Conservation (phyloP, 2,113 vertebrate genomes). For the Apus apus region DNA sequence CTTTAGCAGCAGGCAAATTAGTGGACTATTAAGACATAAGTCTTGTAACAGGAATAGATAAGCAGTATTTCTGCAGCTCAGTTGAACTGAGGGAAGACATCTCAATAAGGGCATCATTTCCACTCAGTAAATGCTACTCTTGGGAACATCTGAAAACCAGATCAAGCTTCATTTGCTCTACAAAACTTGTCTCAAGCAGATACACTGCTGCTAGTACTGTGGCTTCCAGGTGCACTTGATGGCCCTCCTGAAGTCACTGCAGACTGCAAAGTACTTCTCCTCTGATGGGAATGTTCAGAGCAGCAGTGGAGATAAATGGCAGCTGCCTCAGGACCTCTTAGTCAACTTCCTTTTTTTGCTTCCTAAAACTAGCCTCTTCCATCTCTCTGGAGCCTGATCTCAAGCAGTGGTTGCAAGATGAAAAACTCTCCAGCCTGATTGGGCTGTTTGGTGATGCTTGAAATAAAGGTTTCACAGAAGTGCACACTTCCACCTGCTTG, state of each 20-base stretch:
- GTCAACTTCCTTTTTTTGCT: background rate
- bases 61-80: background rate
- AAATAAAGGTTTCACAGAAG: background rate
- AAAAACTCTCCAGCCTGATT: no score
- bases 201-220: background rate
- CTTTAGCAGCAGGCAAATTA: background rate
- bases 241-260: background rate
- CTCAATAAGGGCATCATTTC: background rate
- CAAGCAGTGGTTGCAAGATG: background rate
- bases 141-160: background rate
- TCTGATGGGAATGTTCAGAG: background rate
- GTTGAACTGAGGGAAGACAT: background rate
- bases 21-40: background rate
- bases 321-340: background rate
- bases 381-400: background rate
- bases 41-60: background rate
- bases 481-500: background rate
- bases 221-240: background rate
- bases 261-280: background rate
- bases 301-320: background rate
- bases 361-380: background rate
- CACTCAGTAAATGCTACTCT: background rate
- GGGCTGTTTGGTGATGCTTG: background rate
- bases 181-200: background rate
- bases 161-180: background rate